Evolutionary conservation across 2,113 vertebrate species (phyloP), one percentile per base, ranked within the genome.

Genomic region (Burhinus oedicnemus): DNA sequence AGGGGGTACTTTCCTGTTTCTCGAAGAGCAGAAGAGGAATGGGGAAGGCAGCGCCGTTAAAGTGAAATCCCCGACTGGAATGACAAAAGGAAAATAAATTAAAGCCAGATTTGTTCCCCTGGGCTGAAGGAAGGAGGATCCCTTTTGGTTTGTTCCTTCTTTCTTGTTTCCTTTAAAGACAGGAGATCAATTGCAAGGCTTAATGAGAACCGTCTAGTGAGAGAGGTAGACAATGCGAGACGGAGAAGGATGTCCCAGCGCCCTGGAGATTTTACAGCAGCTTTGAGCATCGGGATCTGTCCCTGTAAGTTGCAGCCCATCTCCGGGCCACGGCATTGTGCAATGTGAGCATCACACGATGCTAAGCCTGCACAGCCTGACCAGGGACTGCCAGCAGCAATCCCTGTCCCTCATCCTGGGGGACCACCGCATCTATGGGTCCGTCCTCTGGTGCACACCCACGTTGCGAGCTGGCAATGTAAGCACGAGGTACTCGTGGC

Each of bases 81-180:
- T 8, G 87, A 95, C 85, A 90, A 95, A 96, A 94, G 93, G 72
- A 9, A 36, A 49, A 95, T 83, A 96, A 97, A 96, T 97, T 91
- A 92, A 97, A 97, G 70, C 85, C 97, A 97, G 79, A 91, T 42
- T 92, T 17, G 29, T 91, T 89, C 96, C 96, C 87, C 91, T 94
- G 87, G 91, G 95, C 94, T 32, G 89, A 25, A 83, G 91, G 80
- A 93, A 91, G 95, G 95, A 97, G 91, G 89, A 85, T 94, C 97
- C 96, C 79, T 36, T 80, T 85, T 87, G 89, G 85, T 64, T 95
- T 89, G 72, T 93, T 89, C 94, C 93, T 89, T 69, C 84, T 96
- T 96, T 97, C 91, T 96, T 93, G 89, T 96, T 89, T 26, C 84
- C 92, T 92, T 94, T 88, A 76, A 93, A 96, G 93, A 66, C 94